These are phyloP conservation scores for Rhea americana DNA, from an alignment of 2,113 vertebrate species.

Conservation along the genomic window DNA sequence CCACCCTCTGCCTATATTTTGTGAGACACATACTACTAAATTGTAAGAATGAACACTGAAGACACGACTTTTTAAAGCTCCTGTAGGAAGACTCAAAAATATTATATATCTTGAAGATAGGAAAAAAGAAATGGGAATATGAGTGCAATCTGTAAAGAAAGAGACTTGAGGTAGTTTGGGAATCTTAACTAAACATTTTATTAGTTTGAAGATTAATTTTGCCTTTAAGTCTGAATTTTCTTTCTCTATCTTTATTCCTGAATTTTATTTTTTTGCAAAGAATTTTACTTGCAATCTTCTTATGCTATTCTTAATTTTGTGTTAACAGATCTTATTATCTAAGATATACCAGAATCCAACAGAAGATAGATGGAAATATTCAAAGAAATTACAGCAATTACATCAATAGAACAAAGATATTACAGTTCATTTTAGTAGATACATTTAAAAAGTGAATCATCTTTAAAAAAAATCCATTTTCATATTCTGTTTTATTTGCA, in stretches of 20 bases:
- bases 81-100: neutral
- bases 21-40: neutral
- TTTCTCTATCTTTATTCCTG: neutral
- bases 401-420: constrained; percentile 36
- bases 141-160: neutral
- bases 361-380: constrained; percentile 7
- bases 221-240: neutral
- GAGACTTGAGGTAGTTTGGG: neutral
- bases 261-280: neutral
- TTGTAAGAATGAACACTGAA: neutral
- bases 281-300: neutral
- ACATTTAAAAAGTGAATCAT: constrained; percentile 16
- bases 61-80: neutral
- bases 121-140: neutral
- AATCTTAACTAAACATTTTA: neutral
- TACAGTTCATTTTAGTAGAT: constrained; percentile 25
- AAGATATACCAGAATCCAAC: neutral
- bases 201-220: constrained; percentile 2
- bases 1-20: neutral
- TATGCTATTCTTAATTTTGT: neutral
- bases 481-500: constrained; percentile 51
- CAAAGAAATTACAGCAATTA: constrained; percentile 46
- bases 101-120: neutral
- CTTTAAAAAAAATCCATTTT: constrained; percentile 8
- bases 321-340: constrained; percentile 25